phyloP scores from a whole-genome alignment of 2,113 vertebrate species.

The Xenotilapia leptura region DNA sequence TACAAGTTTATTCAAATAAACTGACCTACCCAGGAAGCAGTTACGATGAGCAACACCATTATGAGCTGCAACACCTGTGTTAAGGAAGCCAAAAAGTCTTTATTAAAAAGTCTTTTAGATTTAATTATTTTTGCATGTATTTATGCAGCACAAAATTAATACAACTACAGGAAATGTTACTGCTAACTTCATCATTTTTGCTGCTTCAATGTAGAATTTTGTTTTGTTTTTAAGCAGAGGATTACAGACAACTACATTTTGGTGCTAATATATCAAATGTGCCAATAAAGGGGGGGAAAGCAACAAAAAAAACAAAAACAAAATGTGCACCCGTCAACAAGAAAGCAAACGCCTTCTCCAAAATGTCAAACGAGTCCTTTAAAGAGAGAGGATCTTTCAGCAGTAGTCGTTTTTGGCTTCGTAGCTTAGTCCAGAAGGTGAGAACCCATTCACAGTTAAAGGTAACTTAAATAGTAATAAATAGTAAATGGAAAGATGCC shows the following conservation, averaged over 20 bases:
- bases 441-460: conserved; percentile 48
- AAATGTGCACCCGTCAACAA: rapidly evolving
- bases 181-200: background rate
- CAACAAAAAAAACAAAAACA: rapidly evolving
- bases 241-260: background rate
- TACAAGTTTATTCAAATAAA: background rate
- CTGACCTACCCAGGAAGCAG: background rate
- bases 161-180: background rate
- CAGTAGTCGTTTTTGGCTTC: conserved; percentile 29
- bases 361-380: background rate
- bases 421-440: conserved; percentile 21
- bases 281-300: rapidly evolving
- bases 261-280: background rate
- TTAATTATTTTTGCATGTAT: background rate
- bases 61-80: background rate
- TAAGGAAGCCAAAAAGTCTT: background rate
- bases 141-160: background rate
- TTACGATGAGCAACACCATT: background rate
- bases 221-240: background rate
- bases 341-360: background rate
- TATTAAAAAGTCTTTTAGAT: rapidly evolving
- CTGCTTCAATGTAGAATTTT: rapidly evolving
- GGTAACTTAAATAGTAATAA: conserved; percentile 22
- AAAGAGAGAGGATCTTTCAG: background rate
- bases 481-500: conserved; percentile 30